Evolutionary conservation across 2,113 vertebrate genomes (phyloP), one percentile per base, ranked within the genome.

Genomic region (Scophthalmus maximus): DNA sequence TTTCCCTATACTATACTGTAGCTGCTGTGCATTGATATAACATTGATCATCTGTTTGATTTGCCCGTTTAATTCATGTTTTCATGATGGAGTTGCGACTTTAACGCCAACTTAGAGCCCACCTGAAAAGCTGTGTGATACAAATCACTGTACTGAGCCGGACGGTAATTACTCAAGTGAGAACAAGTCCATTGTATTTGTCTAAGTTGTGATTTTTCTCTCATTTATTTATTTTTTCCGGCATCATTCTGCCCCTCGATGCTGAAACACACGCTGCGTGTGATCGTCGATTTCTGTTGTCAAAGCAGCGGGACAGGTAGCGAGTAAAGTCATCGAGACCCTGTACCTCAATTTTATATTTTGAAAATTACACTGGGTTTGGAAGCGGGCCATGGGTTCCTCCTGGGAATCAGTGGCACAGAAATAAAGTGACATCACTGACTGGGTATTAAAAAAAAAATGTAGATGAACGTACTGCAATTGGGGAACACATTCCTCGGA

Each of bases 361-460:
- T 89, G 73, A 88, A 88, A 92, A 91, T 88, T 80, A 90, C 81
- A 73, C 81, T 75, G 86, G 86, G 83, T 86, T 86, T 89, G 88
- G 87, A 92, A 92, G 79, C 84, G 88, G 90, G 90, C 88, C 89
- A 89, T 62, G 87, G 58, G 42, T 55, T 68, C 81, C 90, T 90
- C 90, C 69, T 76, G 90, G 89, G 91, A 91, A 83, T 81, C 72
- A 44, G 83, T 91, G 91, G 88, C 90, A 91, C 90, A 92, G 90
- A 90, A 92, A 92, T 89, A 87, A 91, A 89, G 89, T 90, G 87
- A 92, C 90, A 91, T 92, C 91, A 89, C 89, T 78, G 84, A 84
- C 88, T 88, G 88, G 81, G 90, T 89, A 90, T 91, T 90, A 85
- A 91, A 91, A 87, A 81, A 52, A 88, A 88, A 88, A 91, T 91